A percentile compares a stretch with the other conserved stretches of the same genome.
Evolutionary conservation across 1,140 invertebrate species (phyloP).

Genomic region (Drosophila funebris): DNA sequence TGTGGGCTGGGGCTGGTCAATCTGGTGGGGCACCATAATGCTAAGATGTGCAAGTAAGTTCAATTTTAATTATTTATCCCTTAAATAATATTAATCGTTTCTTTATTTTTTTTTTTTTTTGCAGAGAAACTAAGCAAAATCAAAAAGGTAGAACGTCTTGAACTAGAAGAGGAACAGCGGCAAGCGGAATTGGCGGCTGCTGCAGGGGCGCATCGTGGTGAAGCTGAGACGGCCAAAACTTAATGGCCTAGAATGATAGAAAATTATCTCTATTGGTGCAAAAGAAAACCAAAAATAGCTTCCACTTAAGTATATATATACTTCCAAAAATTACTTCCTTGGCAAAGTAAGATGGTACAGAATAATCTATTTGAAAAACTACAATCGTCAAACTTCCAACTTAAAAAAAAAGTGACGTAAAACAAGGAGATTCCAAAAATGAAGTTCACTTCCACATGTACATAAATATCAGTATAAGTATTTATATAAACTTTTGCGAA

Average conservation of each 20-base stretch:
- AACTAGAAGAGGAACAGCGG: conserved; percentile 79
- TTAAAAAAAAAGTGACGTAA: conserved; percentile 18
- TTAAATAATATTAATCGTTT: not conserved
- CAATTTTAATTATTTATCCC: not conserved
- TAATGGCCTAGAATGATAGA: conserved; percentile 41
- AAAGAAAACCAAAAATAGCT: conserved; percentile 56
- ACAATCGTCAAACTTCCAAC: conserved; percentile 41
- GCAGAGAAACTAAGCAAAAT: conserved; percentile 80
- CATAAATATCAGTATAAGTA: conserved; percentile 33
- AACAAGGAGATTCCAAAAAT: not conserved
- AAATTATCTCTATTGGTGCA: conserved; percentile 50
- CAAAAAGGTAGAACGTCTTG: conserved; percentile 79
- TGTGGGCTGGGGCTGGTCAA: conserved; percentile 98
- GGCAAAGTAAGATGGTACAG: conserved; percentile 40
- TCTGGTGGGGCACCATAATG: conserved; percentile 98
- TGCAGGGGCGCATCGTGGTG: conserved; percentile 33
- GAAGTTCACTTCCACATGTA: conserved; percentile 38
- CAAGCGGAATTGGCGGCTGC: conserved; percentile 72
- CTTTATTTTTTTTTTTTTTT: not conserved
- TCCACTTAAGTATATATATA: conserved; percentile 48
- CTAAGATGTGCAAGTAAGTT: conserved; percentile 89
- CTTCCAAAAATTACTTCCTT: conserved; percentile 70
- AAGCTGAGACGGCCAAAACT: conserved; percentile 61
- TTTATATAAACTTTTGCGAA: conserved; percentile 31
- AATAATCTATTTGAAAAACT: conserved; percentile 10